phyloP scores from a whole-genome alignment of 2,888 invertebrate species.

The Acronicta psi region DNA sequence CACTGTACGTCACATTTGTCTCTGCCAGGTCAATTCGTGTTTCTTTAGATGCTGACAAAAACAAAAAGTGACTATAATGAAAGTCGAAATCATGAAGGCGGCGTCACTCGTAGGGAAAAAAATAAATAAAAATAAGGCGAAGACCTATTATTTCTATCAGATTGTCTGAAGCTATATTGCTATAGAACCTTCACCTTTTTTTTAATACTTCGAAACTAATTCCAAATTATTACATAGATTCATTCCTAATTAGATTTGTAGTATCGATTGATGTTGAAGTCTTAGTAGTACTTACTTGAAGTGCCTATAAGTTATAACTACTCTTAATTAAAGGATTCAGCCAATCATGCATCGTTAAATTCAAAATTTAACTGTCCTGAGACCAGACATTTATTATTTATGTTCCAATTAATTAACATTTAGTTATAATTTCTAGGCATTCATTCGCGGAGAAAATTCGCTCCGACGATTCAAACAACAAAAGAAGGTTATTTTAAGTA shows the following conservation, averaged over 20 bases:
- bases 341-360: conserved; percentile 13
- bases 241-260: background rate
- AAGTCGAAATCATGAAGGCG: too few species aligned
- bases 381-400: conserved; percentile 31
- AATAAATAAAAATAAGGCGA: too few species aligned
- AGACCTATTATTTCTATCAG: too few species aligned
- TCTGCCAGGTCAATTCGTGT: too few species aligned
- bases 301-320: background rate
- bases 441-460: conserved; percentile 41
- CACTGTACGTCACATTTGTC: too few species aligned
- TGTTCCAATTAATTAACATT: conserved; percentile 46
- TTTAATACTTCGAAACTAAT: too few species aligned
- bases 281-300: background rate
- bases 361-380: conserved; percentile 11
- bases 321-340: conserved; percentile 9
- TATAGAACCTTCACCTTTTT: too few species aligned
- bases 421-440: conserved; percentile 39
- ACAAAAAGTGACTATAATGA: too few species aligned
- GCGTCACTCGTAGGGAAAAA: too few species aligned
- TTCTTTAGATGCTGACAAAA: too few species aligned
- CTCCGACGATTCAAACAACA: conserved; percentile 53
- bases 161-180: too few species aligned
- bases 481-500: conserved; percentile 68
- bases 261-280: background rate
- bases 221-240: too few species aligned